Evolutionary conservation across 1,140 invertebrate genomes (phyloP), one percentile per base, ranked within the genome.

Genomic region (Leptinotarsa lineolata): DNA sequence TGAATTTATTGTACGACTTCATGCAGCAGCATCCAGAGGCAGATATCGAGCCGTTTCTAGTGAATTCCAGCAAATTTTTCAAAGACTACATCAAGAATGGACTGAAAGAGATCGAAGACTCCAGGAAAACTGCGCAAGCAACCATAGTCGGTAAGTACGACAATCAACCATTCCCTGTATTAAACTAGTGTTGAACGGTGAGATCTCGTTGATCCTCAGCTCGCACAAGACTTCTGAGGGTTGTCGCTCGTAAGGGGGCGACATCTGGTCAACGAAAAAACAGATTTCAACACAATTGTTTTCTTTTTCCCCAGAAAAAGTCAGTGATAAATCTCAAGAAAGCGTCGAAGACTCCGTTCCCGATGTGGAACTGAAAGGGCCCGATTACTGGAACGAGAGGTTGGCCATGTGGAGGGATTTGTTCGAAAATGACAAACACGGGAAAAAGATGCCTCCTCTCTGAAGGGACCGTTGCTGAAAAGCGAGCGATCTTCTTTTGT

Each of bases 1-100:
- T 98, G 45, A 88, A 89, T 72, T 92, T 96, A 79, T 85, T 98
- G 6, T 97, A 96, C 81, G 95, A 97, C 75, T 95, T 97, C 81
- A 91, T 95, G 87, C 89, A 92, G 80, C 91, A 94, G 83, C 91
- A 97, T 86, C 96, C 96, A 0, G 94, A 97, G 76, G 94, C 95
- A 20, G 94, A 97, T 83, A 89, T 96, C n/a, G 93, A 95, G 83
- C 94, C 94, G 44, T 97, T 95, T 83, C 88, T 98, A 79, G 90
- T 92, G 76, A 95, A 94, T 78, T 93, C 94, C 1, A 96, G 95
- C 63, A 92, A 93, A 80, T 95, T 93, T 84, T 97, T 98, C 86
- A 94, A 96, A 85, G 93, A 95, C 78, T 98, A 95, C 82, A 95
- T 98, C 78, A 92, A 95, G 81, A 89, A 93, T 72, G 94, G 95